Evolutionary conservation across 2,113 vertebrate genomes (phyloP).

Genomic region (Saimiri boliviensis): DNA sequence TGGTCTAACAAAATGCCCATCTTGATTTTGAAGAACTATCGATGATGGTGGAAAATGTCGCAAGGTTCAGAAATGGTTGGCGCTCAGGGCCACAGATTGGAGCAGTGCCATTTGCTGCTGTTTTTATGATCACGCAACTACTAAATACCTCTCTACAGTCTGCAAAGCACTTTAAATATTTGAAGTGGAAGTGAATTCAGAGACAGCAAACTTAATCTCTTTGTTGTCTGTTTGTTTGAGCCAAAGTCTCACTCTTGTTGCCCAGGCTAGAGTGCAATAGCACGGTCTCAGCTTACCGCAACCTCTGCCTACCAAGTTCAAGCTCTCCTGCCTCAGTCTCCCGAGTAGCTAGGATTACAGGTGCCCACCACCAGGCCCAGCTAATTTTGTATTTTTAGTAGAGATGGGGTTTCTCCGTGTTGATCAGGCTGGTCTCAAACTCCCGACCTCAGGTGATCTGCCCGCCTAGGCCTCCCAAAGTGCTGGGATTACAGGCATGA

Average conservation of each 20-base stretch:
- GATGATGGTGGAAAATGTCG: not conserved
- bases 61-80: not conserved
- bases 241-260: too few relatives aligned
- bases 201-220: not conserved
- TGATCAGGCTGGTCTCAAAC: too few relatives aligned
- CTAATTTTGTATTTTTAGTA: too few relatives aligned
- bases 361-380: rapidly evolving
- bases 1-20: not conserved
- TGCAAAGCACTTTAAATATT: not conserved
- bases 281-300: too few relatives aligned
- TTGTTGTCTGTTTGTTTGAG: not conserved
- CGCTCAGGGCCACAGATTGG: not conserved
- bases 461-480: too few relatives aligned
- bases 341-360: too few relatives aligned
- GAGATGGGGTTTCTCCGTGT: too few relatives aligned
- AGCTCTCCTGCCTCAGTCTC: too few relatives aligned
- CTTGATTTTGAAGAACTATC: not conserved
- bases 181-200: not conserved
- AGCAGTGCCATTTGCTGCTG: not conserved
- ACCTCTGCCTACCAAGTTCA: too few relatives aligned
- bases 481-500: too few relatives aligned
- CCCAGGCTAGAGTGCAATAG: too few relatives aligned
- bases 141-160: not conserved
- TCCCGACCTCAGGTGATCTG: too few relatives aligned
- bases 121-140: not conserved